phyloP scores from a whole-genome alignment of 1,140 invertebrate species.

The Euschistus heros region DNA sequence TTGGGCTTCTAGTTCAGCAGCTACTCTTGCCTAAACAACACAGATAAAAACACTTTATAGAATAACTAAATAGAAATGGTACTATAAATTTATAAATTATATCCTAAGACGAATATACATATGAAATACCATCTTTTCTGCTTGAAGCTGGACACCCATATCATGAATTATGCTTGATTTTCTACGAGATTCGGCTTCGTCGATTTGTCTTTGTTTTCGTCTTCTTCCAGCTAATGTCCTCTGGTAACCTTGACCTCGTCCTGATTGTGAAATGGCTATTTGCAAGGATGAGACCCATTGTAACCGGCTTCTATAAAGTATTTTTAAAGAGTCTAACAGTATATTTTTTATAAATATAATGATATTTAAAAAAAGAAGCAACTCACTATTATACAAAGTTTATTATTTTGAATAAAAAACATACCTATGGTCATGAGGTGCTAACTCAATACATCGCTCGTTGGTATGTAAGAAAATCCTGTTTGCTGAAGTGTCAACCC shows the following conservation, averaged over 20 bases:
- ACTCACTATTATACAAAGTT: neutral
- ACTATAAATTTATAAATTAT: neutral
- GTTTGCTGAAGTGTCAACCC: conserved; percentile 30
- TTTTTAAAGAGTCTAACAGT: neutral
- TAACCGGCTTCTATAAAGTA: conserved; percentile 42
- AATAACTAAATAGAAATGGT: neutral
- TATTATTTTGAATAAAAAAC: neutral
- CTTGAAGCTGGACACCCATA: conserved; percentile 43
- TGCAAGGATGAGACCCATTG: conserved; percentile 61
- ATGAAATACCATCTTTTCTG: conserved; percentile 39
- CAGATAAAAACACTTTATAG: conserved; percentile 3
- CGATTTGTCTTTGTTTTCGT: conserved; percentile 46
- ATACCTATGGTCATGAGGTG: conserved; percentile 51
- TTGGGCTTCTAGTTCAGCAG: conserved; percentile 51
- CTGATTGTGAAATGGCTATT: conserved; percentile 53
- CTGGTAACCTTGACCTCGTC: conserved; percentile 53
- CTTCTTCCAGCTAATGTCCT: conserved; percentile 43
- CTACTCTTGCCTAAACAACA: conserved; percentile 47
- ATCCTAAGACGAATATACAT: neutral
- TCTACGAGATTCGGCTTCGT: conserved; percentile 34
- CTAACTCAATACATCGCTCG: conserved; percentile 55
- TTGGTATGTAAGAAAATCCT: conserved; percentile 48
- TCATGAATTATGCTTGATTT: conserved; percentile 44
- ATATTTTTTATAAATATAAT: neutral
- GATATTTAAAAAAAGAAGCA: neutral